Conservation (phyloP, 2,888 invertebrate species). For the Linnaemya tessellans region DNA sequence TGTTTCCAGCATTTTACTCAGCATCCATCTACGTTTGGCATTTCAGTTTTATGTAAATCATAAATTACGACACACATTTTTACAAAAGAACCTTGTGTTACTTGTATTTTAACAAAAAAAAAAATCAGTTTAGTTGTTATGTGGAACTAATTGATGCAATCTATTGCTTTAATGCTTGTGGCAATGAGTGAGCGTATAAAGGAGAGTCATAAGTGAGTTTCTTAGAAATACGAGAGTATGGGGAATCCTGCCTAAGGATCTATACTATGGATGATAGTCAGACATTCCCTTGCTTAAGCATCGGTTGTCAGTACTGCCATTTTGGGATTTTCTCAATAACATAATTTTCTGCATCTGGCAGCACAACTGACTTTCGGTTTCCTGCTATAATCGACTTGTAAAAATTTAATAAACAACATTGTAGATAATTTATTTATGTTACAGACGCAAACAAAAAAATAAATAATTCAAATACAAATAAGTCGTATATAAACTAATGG, state of each 20-base stretch:
- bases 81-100: conserved; percentile 7
- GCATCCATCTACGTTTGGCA: neutral
- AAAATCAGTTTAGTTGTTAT: conserved; percentile 31
- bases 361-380: no score
- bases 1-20: conserved; percentile 1
- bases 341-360: no score
- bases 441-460: no score
- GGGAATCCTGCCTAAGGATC: neutral
- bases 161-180: neutral
- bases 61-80: conserved; percentile 41
- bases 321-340: no score
- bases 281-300: no score
- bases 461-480: no score
- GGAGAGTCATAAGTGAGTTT: neutral
- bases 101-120: conserved; percentile 9
- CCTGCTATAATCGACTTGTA: no score
- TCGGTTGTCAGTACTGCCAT: no score
- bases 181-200: neutral
- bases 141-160: conserved; percentile 41
- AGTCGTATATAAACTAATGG: no score
- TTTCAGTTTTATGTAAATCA: conserved; percentile 34
- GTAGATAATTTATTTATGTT: neutral
- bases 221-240: no score
- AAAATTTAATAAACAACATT: no score
- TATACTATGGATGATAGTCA: no score